phyloP scores from a whole-genome alignment of 1,140 invertebrate species.

The Pachyrhynchus sulphureomaculatus region DNA sequence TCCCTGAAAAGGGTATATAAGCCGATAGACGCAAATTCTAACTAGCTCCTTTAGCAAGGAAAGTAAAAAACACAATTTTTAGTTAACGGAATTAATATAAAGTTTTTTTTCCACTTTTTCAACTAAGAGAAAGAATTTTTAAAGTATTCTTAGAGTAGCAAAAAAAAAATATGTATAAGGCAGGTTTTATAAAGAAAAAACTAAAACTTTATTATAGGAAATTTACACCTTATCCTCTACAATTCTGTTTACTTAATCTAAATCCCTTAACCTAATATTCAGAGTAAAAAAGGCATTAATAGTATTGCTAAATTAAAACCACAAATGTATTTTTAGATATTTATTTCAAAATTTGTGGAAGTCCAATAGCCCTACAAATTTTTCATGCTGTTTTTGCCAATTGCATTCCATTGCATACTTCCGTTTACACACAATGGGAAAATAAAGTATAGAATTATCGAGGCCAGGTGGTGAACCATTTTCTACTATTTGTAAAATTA shows the following conservation, averaged over 20 bases:
- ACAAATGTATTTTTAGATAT: conserved; percentile 45
- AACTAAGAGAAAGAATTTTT: too few relatives aligned
- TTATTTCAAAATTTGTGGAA: conserved; percentile 55
- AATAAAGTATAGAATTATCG: background rate
- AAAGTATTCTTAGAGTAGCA: too few relatives aligned
- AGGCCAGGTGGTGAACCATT: conserved; percentile 44
- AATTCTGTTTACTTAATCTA: conserved; percentile 26
- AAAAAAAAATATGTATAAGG: background rate
- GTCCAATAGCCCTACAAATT: conserved; percentile 53
- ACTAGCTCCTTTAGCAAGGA: too few relatives aligned
- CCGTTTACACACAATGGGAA: too few relatives aligned
- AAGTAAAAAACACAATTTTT: too few relatives aligned
- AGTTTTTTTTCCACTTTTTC: too few relatives aligned
- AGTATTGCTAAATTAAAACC: conserved; percentile 30
- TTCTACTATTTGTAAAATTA: conserved; percentile 41
- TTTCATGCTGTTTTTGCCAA: conserved; percentile 21
- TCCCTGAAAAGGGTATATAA: too few relatives aligned
- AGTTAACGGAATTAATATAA: too few relatives aligned
- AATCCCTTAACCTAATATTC: conserved; percentile 27
- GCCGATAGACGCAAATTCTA: too few relatives aligned
- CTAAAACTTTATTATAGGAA: conserved; percentile 28
- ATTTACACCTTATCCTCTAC: conserved; percentile 27
- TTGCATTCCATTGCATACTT: too few relatives aligned
- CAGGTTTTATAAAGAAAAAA: conserved; percentile 22
- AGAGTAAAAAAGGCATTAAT: conserved; percentile 25